A percentile compares a stretch with the other conserved stretches of the same genome.
These are phyloP conservation scores for Chydorus sphaericus DNA, from an alignment of 2,888 invertebrate genomes.

Conservation along the genomic window DNA sequence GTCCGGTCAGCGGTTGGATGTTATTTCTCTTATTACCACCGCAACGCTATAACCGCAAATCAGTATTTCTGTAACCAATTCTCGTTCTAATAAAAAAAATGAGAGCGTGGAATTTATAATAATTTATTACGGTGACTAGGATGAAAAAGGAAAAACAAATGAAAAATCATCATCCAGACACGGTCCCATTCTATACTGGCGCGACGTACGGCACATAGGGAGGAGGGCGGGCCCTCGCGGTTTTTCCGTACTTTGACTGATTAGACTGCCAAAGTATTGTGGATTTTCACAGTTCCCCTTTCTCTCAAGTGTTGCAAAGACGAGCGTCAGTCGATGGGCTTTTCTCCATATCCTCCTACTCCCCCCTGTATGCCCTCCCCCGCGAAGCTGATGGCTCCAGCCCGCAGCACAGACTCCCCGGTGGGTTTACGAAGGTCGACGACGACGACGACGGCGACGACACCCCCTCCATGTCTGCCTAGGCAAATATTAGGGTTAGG, in stretches of 20 bases:
- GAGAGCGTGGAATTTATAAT: too few species aligned
- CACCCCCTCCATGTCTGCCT: neutral
- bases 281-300: constrained; percentile 6
- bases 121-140: too few species aligned
- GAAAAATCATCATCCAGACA: too few species aligned
- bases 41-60: too few species aligned
- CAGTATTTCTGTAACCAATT: too few species aligned
- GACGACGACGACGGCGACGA: neutral
- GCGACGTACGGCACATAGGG: too few species aligned
- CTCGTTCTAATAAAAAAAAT: too few species aligned
- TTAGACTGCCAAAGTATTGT: constrained; percentile 1
- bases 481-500: constrained; percentile 8
- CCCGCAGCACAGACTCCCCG: constrained; percentile 6
- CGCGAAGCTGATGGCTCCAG: constrained; percentile 4
- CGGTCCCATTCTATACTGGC: too few species aligned
- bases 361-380: neutral
- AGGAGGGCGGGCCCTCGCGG: constrained; percentile 5
- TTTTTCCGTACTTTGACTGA: constrained; percentile 6
- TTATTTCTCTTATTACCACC: too few species aligned
- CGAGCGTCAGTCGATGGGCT: neutral
- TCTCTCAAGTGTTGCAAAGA: neutral
- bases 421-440: neutral
- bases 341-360: neutral
- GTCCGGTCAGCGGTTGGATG: too few species aligned
- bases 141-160: too few species aligned